These are phyloP conservation scores for Temnothorax unifasciatus DNA, from an alignment of 2,888 invertebrate species.

Conservation along the genomic window DNA sequence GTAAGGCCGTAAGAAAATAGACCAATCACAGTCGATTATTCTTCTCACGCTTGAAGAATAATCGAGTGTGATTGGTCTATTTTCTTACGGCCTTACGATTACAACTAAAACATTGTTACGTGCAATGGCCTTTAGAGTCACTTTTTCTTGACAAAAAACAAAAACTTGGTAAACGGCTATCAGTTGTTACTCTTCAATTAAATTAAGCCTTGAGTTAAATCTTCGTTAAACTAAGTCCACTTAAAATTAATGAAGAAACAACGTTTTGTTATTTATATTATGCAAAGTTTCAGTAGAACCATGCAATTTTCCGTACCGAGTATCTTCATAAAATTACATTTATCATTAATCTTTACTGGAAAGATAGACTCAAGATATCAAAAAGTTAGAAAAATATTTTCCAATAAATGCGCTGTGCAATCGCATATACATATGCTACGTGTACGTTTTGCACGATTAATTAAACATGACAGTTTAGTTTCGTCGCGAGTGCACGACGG, in stretches of 20 bases:
- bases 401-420: background rate
- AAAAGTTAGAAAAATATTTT: background rate
- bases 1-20: no score
- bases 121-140: no score
- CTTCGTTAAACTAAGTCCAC: background rate
- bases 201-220: conserved; percentile 12
- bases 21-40: no score
- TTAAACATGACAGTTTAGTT: background rate
- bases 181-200: background rate
- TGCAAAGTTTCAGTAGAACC: background rate
- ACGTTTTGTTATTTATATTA: conserved; percentile 19
- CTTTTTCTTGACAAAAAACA: background rate
- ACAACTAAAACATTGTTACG: no score
- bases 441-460: background rate
- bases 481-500: background rate
- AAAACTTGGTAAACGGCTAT: background rate
- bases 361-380: background rate
- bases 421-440: background rate
- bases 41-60: no score
- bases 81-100: no score
- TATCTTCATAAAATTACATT: conserved; percentile 26
- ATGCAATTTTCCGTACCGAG: background rate
- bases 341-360: background rate
- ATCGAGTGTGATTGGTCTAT: no score
- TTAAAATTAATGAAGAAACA: conserved; percentile 19